Percentiles rank a stretch among this genome's conserved stretches.
Evolutionary conservation across 1,140 invertebrate genomes (phyloP).

Genomic region (Dendroctonus valens): DNA sequence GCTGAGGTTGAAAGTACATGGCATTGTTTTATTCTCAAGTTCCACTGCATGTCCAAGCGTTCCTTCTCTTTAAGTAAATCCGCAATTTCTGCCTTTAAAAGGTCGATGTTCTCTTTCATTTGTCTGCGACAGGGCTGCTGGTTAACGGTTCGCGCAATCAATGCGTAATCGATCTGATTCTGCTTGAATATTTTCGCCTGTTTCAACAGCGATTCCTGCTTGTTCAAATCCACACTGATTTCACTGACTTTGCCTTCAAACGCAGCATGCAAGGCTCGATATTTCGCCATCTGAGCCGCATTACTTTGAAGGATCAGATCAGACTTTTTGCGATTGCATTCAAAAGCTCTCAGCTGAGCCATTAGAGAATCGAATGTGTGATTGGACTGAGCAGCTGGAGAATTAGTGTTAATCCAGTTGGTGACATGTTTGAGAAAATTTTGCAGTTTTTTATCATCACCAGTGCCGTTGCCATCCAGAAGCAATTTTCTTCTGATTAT

Average conservation of each 20-base stretch:
- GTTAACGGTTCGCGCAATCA: conserved; percentile 3
- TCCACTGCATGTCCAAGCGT: background rate
- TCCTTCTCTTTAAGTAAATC: conserved; percentile 5
- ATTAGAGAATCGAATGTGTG: background rate
- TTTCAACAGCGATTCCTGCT: conserved; percentile 3
- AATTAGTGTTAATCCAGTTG: background rate
- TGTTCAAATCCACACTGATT: conserved; percentile 2
- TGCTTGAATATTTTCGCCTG: conserved; percentile 6
- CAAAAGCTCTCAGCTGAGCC: background rate
- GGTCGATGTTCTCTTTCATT: background rate
- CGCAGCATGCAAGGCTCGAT: background rate
- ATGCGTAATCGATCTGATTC: background rate
- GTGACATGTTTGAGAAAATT: background rate
- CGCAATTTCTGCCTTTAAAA: too few relatives aligned
- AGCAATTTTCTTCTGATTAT: conserved; percentile 5
- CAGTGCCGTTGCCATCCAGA: conserved; percentile 12
- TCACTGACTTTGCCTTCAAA: background rate
- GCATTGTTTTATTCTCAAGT: conserved; percentile 9
- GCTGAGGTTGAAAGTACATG: conserved; percentile 12
- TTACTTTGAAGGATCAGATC: background rate
- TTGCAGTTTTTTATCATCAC: conserved; percentile 15
- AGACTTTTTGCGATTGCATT: background rate
- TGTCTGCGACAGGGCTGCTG: background rate
- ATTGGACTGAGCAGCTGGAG: background rate
- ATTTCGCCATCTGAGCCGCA: background rate